Evolutionary conservation across 2,113 vertebrate genomes (phyloP).

Genomic region (Mastomys natalensis): DNA sequence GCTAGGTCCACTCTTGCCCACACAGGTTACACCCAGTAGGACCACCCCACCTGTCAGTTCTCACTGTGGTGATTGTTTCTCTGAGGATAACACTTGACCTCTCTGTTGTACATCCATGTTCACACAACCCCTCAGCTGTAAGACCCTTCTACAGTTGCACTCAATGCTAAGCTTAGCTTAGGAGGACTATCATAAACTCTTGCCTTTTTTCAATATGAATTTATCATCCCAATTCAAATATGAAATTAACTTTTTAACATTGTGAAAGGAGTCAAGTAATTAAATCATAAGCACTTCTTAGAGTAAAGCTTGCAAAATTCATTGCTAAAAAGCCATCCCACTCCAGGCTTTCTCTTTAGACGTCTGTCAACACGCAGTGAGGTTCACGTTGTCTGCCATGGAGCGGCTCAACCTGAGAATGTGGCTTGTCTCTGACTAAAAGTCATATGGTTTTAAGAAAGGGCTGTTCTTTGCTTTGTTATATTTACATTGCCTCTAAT

Average conservation of each 20-base stretch:
- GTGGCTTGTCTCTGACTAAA: slow-evolving; percentile 39
- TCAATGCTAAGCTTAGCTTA: neutral
- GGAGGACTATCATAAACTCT: neutral
- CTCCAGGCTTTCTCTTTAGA: neutral
- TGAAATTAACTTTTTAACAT: slow-evolving; percentile 47
- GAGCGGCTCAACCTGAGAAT: neutral
- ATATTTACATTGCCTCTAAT: slow-evolving; percentile 11
- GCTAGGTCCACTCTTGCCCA: neutral
- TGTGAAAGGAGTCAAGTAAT: neutral
- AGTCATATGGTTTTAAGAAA: neutral
- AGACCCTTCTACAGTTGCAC: neutral
- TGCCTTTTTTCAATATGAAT: neutral
- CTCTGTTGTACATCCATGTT: neutral
- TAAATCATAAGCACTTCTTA: slow-evolving; percentile 7
- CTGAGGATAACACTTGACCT: neutral
- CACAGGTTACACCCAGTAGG: neutral
- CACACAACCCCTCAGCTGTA: neutral
- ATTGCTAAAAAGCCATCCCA: neutral
- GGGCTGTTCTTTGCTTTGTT: neutral
- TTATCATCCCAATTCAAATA: neutral
- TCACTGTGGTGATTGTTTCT: neutral
- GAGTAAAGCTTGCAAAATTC: slow-evolving; percentile 3
- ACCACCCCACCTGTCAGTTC: neutral
- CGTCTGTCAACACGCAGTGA: neutral
- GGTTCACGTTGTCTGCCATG: neutral